Conservation (phyloP, 1,140 invertebrate genomes). For the Caenorhabditis inopinata region DNA sequence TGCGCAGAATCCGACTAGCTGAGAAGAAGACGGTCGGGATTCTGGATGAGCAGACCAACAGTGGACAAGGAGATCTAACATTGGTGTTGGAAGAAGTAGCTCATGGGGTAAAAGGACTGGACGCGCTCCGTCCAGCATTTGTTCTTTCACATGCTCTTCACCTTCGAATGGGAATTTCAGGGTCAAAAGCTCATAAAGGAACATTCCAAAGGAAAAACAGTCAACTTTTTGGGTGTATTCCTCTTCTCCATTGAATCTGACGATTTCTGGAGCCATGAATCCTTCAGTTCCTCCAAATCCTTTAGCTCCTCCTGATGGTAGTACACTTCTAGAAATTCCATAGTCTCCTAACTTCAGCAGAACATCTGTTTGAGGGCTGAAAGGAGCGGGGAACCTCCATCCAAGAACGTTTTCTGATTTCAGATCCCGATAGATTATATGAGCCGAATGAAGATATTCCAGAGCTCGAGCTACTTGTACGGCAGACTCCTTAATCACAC, state of each 20-base stretch:
- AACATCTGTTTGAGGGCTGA: constrained; percentile 67
- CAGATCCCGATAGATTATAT: constrained; percentile 90
- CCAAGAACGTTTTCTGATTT: constrained; percentile 98
- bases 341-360: constrained; percentile 77
- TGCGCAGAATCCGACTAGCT: constrained; percentile 84
- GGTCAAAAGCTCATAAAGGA: constrained; percentile 91
- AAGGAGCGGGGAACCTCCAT: constrained; percentile 68
- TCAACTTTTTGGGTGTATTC: constrained; percentile 98
- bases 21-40: constrained; percentile 83
- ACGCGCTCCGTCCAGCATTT: constrained; percentile 86
- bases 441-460: constrained; percentile 88
- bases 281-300: constrained; percentile 81
- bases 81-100: constrained; percentile 80
- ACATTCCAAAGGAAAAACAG: constrained; percentile 99
- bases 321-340: constrained; percentile 58
- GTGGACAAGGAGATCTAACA: constrained; percentile 89
- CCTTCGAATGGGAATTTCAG: constrained; percentile 90
- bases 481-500: constrained; percentile 80
- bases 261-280: constrained; percentile 98
- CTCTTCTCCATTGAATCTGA: constrained; percentile 94
- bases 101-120: constrained; percentile 80
- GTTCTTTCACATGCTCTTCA: constrained; percentile 91
- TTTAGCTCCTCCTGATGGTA: constrained; percentile 74
- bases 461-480: constrained; percentile 88
- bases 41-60: constrained; percentile 88